Evolutionary conservation across 2,888 invertebrate genomes (phyloP), one percentile per base, ranked within the genome.

Genomic region (Notodonta ziczac): DNA sequence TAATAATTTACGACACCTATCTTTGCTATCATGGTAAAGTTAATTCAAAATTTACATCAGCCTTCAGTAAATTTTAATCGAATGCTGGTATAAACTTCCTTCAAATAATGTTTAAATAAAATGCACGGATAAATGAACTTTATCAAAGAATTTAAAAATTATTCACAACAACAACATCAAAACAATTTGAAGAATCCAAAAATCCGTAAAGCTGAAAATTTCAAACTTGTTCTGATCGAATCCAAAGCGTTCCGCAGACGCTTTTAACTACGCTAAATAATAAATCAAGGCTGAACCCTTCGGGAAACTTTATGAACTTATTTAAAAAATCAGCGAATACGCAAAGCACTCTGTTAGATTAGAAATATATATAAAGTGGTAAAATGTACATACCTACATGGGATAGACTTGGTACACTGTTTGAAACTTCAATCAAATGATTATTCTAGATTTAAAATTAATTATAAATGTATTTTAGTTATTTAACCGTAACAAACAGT

Each of bases 271-370:
- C 58, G 65, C 32, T 78, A 58, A 81, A 80, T 78, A 78, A 81
- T 82, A 80, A 81, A 84, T 78, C 70, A 67, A 65, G 67, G 63
- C 62, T 67, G 73, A 66, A 72, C 77, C 76, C 77, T 70, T 76
- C 58, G 69, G 63, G 61, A 60, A 78, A 78, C 65, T 77, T 78
- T 64, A 63, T 57, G 61, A 78, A 80, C 78, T 83, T 79, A 73
- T 78, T 78, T 81, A 78, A 80, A 79, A 78, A 75, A 73, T 69
- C 69, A 70, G 58, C 61, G 67, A 76, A 80, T 73, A 72, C 78
- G 66, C 68, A 64, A 67, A 80, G 79, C 86, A 83, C 84, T 86
- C 77, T 74, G 77, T 80, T 74, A 78, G 84, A 88, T 87, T 86
- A 81, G 61, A 72, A 79, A 83, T 0, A 35, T 24, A 84, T 83